Conservation (phyloP, 2,888 invertebrate genomes). For the Conomelus anceps region DNA sequence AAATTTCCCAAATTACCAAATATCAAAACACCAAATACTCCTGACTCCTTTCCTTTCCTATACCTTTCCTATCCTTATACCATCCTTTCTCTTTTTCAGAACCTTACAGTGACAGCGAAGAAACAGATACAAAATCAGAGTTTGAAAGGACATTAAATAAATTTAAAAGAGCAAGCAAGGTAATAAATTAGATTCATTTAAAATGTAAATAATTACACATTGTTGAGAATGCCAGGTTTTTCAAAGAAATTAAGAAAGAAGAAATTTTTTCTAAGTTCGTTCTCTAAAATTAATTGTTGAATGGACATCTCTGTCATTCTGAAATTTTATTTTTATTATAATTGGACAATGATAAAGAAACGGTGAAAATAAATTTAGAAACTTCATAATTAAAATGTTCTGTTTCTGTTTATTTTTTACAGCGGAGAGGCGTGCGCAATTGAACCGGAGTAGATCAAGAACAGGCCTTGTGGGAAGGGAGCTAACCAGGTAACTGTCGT, state of each 20-base stretch:
- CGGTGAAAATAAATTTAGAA: too few relatives aligned
- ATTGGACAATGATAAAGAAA: too few relatives aligned
- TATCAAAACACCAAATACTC: not conserved
- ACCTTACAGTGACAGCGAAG: not conserved
- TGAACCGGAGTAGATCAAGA: slow-evolving; percentile 80
- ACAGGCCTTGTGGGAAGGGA: slow-evolving; percentile 61
- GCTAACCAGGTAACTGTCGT: slow-evolving; percentile 55
- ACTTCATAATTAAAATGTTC: too few relatives aligned
- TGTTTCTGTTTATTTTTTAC: slow-evolving; percentile 39
- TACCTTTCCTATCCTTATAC: not conserved
- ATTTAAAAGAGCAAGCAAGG: too few relatives aligned
- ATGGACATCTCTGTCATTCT: too few relatives aligned
- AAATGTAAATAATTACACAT: too few relatives aligned
- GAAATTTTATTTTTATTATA: too few relatives aligned
- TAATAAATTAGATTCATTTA: not conserved
- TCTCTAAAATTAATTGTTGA: not conserved
- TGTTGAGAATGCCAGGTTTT: too few relatives aligned
- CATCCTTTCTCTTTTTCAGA: not conserved
- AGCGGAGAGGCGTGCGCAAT: slow-evolving; percentile 87
- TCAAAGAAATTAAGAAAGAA: not conserved
- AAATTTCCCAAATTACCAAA: not conserved
- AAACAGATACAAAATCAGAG: not conserved
- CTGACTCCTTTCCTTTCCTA: not conserved
- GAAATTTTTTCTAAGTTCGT: too few relatives aligned
- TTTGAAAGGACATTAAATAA: too few relatives aligned